phyloP scores from a whole-genome alignment of 1,140 invertebrate species.

The Plectrocnemia conspersa region DNA sequence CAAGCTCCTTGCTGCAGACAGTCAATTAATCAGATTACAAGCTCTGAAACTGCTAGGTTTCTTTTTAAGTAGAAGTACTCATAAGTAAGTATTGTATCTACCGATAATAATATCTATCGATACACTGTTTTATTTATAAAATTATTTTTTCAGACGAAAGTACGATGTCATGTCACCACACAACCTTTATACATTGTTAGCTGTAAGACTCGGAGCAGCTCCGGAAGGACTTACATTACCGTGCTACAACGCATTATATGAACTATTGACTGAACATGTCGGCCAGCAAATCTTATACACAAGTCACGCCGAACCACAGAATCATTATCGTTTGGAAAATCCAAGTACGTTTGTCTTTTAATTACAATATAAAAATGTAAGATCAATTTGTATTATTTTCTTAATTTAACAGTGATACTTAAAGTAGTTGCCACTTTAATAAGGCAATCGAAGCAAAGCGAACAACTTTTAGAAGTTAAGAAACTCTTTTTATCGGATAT shows the following conservation, averaged over 20 bases:
- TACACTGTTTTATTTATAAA: background rate
- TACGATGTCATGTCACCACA: slow-evolving; percentile 98
- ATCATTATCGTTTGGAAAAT: slow-evolving; percentile 93
- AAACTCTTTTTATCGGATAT: slow-evolving; percentile 96
- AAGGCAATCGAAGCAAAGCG: slow-evolving; percentile 90
- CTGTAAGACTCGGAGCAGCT: slow-evolving; percentile 86
- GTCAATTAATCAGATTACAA: slow-evolving; percentile 91
- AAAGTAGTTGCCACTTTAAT: slow-evolving; percentile 98
- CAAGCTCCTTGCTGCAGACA: slow-evolving; percentile 91
- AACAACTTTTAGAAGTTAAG: slow-evolving; percentile 88
- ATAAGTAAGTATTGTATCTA: slow-evolving; percentile 66
- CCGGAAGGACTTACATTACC: slow-evolving; percentile 85
- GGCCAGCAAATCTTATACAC: slow-evolving; percentile 90
- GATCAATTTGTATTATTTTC: slow-evolving; percentile 8
- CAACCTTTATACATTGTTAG: slow-evolving; percentile 94
- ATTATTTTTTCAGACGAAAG: slow-evolving; percentile 69
- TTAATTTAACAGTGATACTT: slow-evolving; percentile 76
- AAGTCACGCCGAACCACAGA: slow-evolving; percentile 89
- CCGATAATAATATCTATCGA: background rate
- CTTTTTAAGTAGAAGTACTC: slow-evolving; percentile 90
- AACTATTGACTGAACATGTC: slow-evolving; percentile 96
- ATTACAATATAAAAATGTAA: background rate
- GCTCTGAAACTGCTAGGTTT: slow-evolving; percentile 93
- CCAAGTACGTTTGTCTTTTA: slow-evolving; percentile 67
- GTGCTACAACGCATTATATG: slow-evolving; percentile 98